Conservation (phyloP, 2,888 invertebrate species). For the Taenaris catops region DNA sequence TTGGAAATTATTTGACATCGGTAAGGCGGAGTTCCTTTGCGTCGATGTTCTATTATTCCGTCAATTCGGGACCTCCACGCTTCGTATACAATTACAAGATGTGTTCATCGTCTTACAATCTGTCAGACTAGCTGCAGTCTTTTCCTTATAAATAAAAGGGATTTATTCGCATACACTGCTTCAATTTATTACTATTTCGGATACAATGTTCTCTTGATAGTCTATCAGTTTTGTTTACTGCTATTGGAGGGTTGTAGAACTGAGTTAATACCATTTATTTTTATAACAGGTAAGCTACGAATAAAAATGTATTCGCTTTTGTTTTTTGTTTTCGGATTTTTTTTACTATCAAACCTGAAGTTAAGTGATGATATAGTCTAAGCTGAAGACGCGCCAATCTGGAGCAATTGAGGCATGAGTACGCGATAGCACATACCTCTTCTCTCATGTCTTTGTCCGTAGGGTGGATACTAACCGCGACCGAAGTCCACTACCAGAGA, state of each 20-base stretch:
- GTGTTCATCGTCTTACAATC: constrained; percentile 69
- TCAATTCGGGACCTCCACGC: constrained; percentile 60
- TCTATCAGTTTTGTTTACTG: constrained; percentile 27
- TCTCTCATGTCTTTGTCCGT: too few species aligned
- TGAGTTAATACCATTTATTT: too few species aligned
- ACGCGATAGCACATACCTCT: too few species aligned
- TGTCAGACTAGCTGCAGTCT: constrained; percentile 42
- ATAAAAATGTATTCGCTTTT: too few species aligned
- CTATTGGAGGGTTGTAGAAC: not conserved
- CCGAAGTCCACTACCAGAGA: too few species aligned
- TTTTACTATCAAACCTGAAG: too few species aligned
- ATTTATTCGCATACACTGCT: constrained; percentile 56
- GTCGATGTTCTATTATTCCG: constrained; percentile 55
- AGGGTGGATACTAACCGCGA: too few species aligned
- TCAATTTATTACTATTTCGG: constrained; percentile 69
- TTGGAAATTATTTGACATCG: constrained; percentile 22
- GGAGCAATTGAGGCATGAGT: too few species aligned
- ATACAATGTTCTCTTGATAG: constrained; percentile 47
- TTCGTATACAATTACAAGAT: constrained; percentile 67
- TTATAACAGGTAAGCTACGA: too few species aligned
- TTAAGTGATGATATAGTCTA: too few species aligned
- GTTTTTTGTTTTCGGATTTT: too few species aligned
- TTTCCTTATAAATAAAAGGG: constrained; percentile 58
- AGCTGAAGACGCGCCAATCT: too few species aligned
- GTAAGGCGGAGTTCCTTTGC: constrained; percentile 17